A percentile compares a stretch with the other conserved stretches of the same genome.
Conservation (phyloP, 2,113 vertebrate genomes). For the Mesocricetus auratus region DNA sequence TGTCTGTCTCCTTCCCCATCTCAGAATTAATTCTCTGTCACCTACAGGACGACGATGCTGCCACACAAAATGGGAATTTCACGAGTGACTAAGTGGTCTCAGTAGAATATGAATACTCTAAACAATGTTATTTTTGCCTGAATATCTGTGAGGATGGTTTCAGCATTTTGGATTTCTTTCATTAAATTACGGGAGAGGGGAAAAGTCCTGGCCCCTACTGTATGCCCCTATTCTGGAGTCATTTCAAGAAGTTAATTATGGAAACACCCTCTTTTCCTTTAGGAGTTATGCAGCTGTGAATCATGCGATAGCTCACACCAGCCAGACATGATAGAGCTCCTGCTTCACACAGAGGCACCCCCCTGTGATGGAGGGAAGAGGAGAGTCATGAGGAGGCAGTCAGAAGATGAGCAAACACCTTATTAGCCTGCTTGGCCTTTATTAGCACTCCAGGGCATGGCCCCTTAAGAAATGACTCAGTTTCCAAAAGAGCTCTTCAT, state of each 20-base stretch:
- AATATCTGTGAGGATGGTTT: not conserved
- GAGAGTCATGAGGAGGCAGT: fast-evolving
- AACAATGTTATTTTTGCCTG: not conserved
- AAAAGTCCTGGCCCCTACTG: not conserved
- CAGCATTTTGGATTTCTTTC: not conserved
- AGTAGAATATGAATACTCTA: not conserved
- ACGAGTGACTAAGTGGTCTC: not conserved
- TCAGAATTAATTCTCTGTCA: not conserved
- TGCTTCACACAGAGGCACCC: not conserved
- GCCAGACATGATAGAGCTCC: fast-evolving
- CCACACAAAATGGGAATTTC: not conserved
- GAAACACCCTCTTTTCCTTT: not conserved
- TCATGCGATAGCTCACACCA: not conserved
- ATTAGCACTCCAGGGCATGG: not conserved
- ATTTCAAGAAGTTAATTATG: not conserved
- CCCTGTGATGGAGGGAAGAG: not conserved
- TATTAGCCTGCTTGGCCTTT: too few species aligned
- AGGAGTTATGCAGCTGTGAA: not conserved
- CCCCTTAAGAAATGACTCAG: not conserved
- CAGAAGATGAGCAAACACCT: not conserved
- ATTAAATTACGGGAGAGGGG: not conserved
- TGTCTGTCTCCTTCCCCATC: not conserved
- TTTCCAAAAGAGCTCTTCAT: not conserved
- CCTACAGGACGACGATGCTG: not conserved
- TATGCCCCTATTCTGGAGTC: not conserved